phyloP scores from a whole-genome alignment of 2,797 vertebrate genomes.

The Pseudopleuronectes americanus region DNA sequence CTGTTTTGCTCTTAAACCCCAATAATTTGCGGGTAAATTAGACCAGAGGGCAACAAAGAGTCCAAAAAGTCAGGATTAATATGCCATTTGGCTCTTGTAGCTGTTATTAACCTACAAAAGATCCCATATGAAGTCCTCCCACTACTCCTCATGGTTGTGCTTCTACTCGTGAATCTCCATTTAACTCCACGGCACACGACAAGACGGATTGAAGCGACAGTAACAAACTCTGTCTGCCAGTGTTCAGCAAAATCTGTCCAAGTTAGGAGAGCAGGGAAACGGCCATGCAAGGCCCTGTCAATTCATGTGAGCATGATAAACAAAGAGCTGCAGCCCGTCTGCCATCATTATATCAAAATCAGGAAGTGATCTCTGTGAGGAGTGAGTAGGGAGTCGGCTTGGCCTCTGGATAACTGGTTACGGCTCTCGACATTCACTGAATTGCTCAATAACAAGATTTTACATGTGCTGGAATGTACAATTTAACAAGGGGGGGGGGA shows the following conservation, averaged over 20 bases:
- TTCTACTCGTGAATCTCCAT: constrained; percentile 27
- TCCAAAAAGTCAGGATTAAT: too few relatives aligned
- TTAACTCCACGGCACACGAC: constrained; percentile 7
- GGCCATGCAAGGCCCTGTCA: constrained; percentile 45
- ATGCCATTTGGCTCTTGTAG: too few relatives aligned
- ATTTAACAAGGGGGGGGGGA: not conserved
- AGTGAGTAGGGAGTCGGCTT: constrained; percentile 13
- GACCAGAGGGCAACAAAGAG: too few relatives aligned
- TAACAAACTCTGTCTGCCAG: constrained; percentile 28
- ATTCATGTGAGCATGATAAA: constrained; percentile 53
- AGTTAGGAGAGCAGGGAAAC: constrained; percentile 33
- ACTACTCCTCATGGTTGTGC: constrained; percentile 14
- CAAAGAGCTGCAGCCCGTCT: constrained; percentile 36
- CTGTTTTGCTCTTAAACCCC: too few relatives aligned
- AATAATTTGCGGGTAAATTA: too few relatives aligned
- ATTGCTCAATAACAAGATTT: not conserved
- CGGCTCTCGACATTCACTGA: too few relatives aligned
- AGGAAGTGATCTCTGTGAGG: constrained; percentile 8
- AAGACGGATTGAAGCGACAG: constrained; percentile 25
- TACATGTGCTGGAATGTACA: not conserved
- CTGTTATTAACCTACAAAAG: too few relatives aligned
- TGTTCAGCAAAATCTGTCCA: constrained; percentile 37
- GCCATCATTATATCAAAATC: constrained; percentile 25
- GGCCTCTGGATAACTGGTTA: not conserved
- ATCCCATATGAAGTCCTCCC: not conserved